These are phyloP conservation scores for Myopa testacea DNA, from an alignment of 2,888 invertebrate species.

Conservation along the genomic window DNA sequence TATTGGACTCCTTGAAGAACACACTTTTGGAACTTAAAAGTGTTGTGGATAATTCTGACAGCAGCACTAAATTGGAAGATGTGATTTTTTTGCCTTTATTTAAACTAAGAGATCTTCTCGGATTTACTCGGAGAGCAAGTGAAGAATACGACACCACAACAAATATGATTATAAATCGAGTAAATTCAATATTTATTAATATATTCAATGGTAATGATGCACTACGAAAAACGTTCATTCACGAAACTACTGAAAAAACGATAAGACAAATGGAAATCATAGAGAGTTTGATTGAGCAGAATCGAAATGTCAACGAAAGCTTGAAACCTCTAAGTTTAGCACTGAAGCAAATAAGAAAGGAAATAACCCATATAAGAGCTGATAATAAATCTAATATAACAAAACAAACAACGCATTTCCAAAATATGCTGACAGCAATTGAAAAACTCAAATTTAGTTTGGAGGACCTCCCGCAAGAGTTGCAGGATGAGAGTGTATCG, in stretches of 20 bases:
- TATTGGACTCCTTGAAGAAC: slow-evolving; percentile 45
- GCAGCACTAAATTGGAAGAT: slow-evolving; percentile 49
- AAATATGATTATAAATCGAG: slow-evolving; percentile 36
- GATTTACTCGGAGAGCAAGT: slow-evolving; percentile 42
- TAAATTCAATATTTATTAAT: slow-evolving; percentile 48
- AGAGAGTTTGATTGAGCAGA: neutral
- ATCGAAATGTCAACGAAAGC: neutral
- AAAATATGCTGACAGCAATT: neutral
- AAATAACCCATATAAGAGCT: slow-evolving; percentile 14
- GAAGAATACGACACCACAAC: slow-evolving; percentile 28
- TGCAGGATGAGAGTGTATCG: neutral
- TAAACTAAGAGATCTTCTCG: slow-evolving; percentile 54
- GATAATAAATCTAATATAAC: neutral
- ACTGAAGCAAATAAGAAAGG: slow-evolving; percentile 8
- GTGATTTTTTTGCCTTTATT: slow-evolving; percentile 52
- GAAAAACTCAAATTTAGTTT: slow-evolving; percentile 11
- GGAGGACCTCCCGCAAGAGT: neutral
- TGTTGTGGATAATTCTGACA: slow-evolving; percentile 42
- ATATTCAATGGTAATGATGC: slow-evolving; percentile 51
- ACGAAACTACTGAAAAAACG: slow-evolving; percentile 50
- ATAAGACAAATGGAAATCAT: neutral
- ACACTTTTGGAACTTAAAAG: slow-evolving; percentile 50
- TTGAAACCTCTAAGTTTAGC: neutral
- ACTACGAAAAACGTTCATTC: slow-evolving; percentile 51
- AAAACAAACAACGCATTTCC: neutral